Evolutionary conservation across 2,888 invertebrate genomes (phyloP).

Genomic region (Cheilosia pagana): DNA sequence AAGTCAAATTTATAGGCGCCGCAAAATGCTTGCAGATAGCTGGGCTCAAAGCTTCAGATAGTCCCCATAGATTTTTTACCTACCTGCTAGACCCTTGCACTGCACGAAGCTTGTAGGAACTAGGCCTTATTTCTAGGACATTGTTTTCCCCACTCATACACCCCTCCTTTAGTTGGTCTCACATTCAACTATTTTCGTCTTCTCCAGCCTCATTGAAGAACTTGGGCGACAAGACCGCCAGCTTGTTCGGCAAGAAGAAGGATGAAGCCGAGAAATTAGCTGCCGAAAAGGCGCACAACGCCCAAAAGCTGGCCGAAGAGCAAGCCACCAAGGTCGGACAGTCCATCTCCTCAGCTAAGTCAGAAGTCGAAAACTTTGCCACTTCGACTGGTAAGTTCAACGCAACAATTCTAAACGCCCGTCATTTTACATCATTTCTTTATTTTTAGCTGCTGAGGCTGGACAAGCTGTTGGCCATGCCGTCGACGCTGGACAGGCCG

Average conservation of each 20-base stretch:
- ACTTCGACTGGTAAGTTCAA: constrained; percentile 83
- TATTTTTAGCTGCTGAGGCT: constrained; percentile 79
- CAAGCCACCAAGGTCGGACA: constrained; percentile 87
- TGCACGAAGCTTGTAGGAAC: constrained; percentile 50
- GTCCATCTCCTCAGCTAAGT: constrained; percentile 85
- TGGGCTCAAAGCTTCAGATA: too few relatives aligned
- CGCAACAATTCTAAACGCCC: background rate
- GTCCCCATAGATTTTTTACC: too few relatives aligned
- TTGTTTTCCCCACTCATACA: background rate
- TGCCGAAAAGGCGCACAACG: constrained; percentile 86
- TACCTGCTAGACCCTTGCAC: constrained; percentile 3
- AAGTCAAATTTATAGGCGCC: too few relatives aligned
- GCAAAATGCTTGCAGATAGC: background rate
- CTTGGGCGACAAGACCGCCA: constrained; percentile 89
- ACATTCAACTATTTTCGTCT: background rate
- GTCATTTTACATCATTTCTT: background rate
- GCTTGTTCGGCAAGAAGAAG: constrained; percentile 89
- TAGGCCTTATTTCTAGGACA: constrained; percentile 11
- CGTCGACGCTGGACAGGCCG: constrained; percentile 79
- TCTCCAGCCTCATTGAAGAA: constrained; percentile 88
- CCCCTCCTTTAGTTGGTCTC: background rate
- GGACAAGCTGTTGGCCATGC: constrained; percentile 82
- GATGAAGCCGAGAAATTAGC: constrained; percentile 88
- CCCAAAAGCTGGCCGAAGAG: constrained; percentile 86
- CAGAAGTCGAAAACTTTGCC: constrained; percentile 84